Evolutionary conservation across 2,113 vertebrate genomes (phyloP).

Genomic region (Arizona elegans): DNA sequence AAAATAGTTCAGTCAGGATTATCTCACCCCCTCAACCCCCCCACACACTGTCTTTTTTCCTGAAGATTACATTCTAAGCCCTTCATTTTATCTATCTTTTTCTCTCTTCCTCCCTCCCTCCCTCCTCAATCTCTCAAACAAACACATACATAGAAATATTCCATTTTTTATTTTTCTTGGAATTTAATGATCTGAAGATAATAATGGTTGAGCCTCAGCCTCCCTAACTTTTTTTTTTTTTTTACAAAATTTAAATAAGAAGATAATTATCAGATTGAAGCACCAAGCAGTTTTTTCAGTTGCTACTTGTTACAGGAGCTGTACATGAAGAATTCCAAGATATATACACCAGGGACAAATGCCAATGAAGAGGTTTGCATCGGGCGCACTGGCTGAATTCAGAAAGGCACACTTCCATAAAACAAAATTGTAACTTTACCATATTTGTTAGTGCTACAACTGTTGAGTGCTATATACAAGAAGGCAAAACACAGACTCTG

Average conservation of each 20-base stretch:
- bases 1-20: not conserved
- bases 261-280: not conserved
- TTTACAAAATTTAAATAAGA: not conserved
- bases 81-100: not conserved
- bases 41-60: not conserved
- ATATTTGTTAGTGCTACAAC: not conserved
- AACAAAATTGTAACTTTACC: not conserved
- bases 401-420: not conserved
- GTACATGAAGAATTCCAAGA: not conserved
- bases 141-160: not conserved
- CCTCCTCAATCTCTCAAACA: not conserved
- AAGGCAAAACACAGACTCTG: not conserved
- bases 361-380: not conserved
- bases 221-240: not conserved
- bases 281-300: not conserved
- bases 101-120: not conserved
- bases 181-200: not conserved
- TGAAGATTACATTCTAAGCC: not conserved
- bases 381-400: not conserved
- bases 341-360: not conserved
- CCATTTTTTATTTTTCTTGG: not conserved
- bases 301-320: not conserved
- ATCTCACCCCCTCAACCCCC: not conserved
- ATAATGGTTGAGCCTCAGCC: not conserved
- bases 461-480: not conserved